Evolutionary conservation across 1,140 invertebrate genomes (phyloP).

Genomic region (Lucilia sericata): DNA sequence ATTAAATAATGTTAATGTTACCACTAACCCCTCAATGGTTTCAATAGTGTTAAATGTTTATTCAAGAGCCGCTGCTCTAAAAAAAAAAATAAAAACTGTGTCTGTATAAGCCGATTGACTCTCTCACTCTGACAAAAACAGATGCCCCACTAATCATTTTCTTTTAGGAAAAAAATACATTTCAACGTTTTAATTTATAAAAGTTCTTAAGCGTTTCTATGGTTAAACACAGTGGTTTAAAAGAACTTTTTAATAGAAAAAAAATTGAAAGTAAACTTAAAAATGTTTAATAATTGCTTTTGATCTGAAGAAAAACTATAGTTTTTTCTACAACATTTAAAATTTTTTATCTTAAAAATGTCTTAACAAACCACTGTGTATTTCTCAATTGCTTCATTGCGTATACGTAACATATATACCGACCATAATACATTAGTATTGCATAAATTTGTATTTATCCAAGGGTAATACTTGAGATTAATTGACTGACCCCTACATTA

Average conservation of each 20-base stretch:
- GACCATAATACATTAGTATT: not conserved
- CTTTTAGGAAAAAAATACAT: not conserved
- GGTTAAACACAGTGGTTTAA: not conserved
- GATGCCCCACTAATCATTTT: conserved; percentile 18
- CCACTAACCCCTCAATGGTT: not conserved
- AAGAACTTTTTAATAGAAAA: not conserved
- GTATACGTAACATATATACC: not conserved
- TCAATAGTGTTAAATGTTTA: conserved; percentile 8
- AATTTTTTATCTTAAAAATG: too few species aligned
- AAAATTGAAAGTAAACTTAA: too few species aligned
- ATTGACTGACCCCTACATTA: conserved; percentile 9
- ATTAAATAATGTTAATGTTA: not conserved
- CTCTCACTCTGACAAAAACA: not conserved
- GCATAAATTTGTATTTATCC: not conserved
- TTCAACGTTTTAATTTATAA: not conserved
- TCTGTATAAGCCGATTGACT: too few species aligned
- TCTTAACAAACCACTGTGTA: not conserved
- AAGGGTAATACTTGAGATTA: conserved; percentile 27
- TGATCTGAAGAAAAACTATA: too few species aligned
- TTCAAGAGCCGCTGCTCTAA: not conserved
- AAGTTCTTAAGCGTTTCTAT: not conserved
- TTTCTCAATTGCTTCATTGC: not conserved
- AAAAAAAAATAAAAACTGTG: not conserved
- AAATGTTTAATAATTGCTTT: too few species aligned
- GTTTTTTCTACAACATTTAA: too few species aligned